phyloP scores from a whole-genome alignment of 2,888 invertebrate species.

The Shargacucullia verbasci region DNA sequence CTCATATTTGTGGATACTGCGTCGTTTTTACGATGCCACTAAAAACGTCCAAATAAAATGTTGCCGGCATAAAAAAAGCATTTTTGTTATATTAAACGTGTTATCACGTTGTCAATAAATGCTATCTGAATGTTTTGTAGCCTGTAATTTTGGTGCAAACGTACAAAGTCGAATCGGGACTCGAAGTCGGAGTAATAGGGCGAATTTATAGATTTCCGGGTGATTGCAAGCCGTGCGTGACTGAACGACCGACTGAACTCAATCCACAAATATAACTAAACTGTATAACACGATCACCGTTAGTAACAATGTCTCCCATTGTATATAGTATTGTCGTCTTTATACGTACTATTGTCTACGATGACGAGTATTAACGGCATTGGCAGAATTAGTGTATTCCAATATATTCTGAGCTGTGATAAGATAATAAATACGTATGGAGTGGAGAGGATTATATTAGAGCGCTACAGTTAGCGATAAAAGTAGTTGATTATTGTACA shows the following conservation, averaged over 20 bases:
- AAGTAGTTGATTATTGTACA: no score
- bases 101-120: conserved; percentile 58
- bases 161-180: conserved; percentile 36
- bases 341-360: conserved; percentile 2
- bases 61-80: conserved; percentile 3
- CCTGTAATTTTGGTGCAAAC: conserved; percentile 49
- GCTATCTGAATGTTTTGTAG: conserved; percentile 49
- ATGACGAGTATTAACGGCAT: neutral
- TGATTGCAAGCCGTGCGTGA: conserved; percentile 71
- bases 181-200: conserved; percentile 62
- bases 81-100: conserved; percentile 26
- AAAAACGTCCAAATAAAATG: conserved; percentile 35
- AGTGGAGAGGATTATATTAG: no score
- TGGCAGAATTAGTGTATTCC: neutral
- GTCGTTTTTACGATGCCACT: conserved; percentile 28
- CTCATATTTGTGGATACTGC: conserved; percentile 32
- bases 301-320: conserved; percentile 22
- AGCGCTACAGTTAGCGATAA: no score
- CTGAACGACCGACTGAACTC: conserved; percentile 57
- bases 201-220: conserved; percentile 73
- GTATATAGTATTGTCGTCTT: conserved; percentile 20
- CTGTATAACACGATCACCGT: conserved; percentile 39
- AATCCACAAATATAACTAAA: conserved; percentile 50
- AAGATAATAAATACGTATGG: no score
- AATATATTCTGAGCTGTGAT: no score